These are phyloP conservation scores for Psittacara wagleri DNA, from an alignment of 2,113 vertebrate genomes.

Conservation along the genomic window DNA sequence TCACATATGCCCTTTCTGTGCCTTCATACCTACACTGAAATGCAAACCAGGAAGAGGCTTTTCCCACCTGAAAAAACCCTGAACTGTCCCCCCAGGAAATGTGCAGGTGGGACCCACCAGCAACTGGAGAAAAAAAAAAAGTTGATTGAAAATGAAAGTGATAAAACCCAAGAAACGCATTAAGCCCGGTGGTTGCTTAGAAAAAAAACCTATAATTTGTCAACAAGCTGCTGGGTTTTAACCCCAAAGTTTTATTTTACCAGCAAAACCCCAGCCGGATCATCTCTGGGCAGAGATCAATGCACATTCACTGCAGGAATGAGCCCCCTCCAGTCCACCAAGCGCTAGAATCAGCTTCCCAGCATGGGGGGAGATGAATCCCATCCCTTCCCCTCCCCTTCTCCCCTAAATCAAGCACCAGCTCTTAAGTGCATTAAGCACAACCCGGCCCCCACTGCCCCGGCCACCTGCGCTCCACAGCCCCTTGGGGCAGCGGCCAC, in stretches of 20 bases:
- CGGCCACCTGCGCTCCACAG: constrained; percentile 7
- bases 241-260: neutral
- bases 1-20: fast-evolving
- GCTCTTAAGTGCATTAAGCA: constrained; percentile 6
- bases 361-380: neutral
- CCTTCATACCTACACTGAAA: fast-evolving
- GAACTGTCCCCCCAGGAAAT: neutral
- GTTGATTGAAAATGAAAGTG: neutral
- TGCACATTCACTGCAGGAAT: neutral
- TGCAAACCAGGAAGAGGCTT: neutral
- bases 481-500: neutral
- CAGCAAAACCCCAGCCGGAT: fast-evolving
- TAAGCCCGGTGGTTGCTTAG: neutral
- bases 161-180: neutral
- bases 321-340: neutral
- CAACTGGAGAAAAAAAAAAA: neutral
- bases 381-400: neutral
- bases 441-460: fast-evolving
- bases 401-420: neutral
- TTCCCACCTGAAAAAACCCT: neutral
- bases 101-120: neutral
- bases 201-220: fast-evolving
- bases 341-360: neutral
- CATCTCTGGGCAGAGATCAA: fast-evolving
- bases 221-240: neutral